These are phyloP conservation scores for Paramormyrops hopkinsi DNA, from an alignment of 2,797 vertebrate species.

Conservation along the genomic window DNA sequence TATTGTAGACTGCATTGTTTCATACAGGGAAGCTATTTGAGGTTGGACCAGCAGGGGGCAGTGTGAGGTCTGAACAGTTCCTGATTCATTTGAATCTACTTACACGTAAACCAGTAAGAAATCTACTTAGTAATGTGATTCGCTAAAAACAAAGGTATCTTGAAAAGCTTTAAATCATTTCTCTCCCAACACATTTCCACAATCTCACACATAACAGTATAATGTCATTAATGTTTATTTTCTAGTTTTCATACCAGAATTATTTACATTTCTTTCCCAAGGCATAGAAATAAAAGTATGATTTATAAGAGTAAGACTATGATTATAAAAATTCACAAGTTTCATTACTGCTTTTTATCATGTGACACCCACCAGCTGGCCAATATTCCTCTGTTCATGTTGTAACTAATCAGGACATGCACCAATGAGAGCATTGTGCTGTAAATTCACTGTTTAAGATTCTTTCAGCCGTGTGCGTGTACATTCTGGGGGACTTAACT, in stretches of 20 bases:
- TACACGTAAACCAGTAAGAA: not conserved
- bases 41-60: not conserved
- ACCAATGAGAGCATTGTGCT: not conserved
- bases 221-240: not conserved
- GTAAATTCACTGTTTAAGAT: not conserved
- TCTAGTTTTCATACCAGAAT: not conserved
- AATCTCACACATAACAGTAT: not conserved
- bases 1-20: not conserved
- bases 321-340: not conserved
- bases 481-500: not conserved
- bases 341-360: not conserved
- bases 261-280: not conserved
- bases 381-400: not conserved
- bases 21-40: not conserved
- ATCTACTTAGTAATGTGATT: not conserved
- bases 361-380: not conserved
- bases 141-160: not conserved
- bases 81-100: not conserved
- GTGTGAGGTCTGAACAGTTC: not conserved
- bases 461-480: not conserved
- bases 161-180: not conserved
- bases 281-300: not conserved
- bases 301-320: not conserved
- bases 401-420: not conserved
- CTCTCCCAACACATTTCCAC: not conserved